Evolutionary conservation across 2,113 vertebrate genomes (phyloP).

Genomic region (Syngnathus typhle): DNA sequence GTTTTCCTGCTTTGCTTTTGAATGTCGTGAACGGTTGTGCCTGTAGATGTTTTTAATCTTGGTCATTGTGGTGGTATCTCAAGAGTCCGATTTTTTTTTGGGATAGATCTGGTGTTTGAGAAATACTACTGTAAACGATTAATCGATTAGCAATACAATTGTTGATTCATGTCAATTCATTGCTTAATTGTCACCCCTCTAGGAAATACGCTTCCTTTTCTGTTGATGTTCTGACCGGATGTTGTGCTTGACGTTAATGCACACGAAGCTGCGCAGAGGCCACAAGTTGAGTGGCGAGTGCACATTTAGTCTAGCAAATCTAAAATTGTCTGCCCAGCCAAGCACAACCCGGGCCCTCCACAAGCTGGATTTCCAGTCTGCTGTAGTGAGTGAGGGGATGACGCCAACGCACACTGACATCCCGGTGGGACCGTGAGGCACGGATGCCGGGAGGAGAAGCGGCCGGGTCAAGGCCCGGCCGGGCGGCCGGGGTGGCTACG

Average conservation of each 20-base stretch:
- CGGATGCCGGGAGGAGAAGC: constrained; percentile 10
- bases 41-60: too few relatives aligned
- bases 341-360: constrained; percentile 43
- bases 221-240: not conserved
- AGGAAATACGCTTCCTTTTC: not conserved
- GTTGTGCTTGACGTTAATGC: constrained; percentile 5
- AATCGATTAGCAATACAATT: too few relatives aligned
- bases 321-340: constrained; percentile 39
- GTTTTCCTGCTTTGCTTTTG: too few relatives aligned
- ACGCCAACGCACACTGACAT: constrained; percentile 56
- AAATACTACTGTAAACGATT: too few relatives aligned
- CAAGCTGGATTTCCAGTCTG: constrained; percentile 56
- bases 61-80: too few relatives aligned
- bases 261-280: constrained; percentile 8
- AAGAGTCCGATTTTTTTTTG: too few relatives aligned
- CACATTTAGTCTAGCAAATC: constrained; percentile 22
- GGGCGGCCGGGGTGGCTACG: constrained; percentile 38
- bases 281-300: constrained; percentile 22
- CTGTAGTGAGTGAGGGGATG: constrained; percentile 20
- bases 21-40: too few relatives aligned
- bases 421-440: constrained; percentile 56
- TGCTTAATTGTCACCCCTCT: too few relatives aligned
- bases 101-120: too few relatives aligned
- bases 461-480: constrained; percentile 53
- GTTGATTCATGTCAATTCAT: too few relatives aligned